phyloP scores from a whole-genome alignment of 2,113 vertebrate genomes.

The Cryptomyrus ogoouensis region DNA sequence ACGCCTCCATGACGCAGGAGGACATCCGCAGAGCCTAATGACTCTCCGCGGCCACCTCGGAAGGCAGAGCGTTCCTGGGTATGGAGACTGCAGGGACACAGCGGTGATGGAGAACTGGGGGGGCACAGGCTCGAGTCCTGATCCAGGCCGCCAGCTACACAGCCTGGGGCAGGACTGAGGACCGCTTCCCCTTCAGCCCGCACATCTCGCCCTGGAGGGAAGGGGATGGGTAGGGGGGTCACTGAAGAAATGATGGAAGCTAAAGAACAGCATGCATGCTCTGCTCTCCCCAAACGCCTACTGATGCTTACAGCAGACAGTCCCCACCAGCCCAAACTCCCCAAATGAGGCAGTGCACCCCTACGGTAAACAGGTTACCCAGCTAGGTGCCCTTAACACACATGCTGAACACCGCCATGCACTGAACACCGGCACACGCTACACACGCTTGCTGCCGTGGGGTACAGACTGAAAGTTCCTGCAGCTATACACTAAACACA shows the following conservation, averaged over 20 bases:
- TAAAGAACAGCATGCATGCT: not conserved
- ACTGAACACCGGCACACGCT: no score
- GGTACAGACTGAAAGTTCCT: no score
- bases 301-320: no score
- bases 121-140: not conserved
- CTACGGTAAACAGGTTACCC: no score
- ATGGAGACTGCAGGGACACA: not conserved
- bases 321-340: no score
- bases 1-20: not conserved
- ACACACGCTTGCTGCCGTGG: no score
- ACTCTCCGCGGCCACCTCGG: not conserved
- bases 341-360: no score
- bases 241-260: not conserved
- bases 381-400: not conserved
- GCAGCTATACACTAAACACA: no score
- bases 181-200: constrained; percentile 17
- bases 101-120: not conserved
- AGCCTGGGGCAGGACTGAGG: not conserved
- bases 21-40: not conserved
- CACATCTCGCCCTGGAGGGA: not conserved
- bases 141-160: not conserved
- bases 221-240: no score
- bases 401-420: not conserved
- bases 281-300: no score
- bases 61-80: not conserved